Conservation (phyloP, 2,113 vertebrate genomes). For the Pomatorhinus ruficollis region DNA sequence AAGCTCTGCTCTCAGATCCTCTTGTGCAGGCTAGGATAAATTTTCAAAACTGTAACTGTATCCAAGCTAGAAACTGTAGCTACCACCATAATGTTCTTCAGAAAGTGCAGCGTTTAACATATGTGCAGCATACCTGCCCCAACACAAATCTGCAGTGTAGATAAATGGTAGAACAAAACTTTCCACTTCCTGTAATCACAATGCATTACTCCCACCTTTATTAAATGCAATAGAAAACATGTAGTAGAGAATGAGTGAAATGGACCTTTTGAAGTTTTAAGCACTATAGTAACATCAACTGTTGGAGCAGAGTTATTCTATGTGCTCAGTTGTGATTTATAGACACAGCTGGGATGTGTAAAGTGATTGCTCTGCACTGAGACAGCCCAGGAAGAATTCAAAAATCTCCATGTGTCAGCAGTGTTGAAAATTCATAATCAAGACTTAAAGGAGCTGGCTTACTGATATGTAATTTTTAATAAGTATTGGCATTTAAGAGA, state of each 20-base stretch:
- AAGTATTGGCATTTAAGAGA: neutral
- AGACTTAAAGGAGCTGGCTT: neutral
- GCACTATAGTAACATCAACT: neutral
- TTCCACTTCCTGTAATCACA: neutral
- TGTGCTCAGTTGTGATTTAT: neutral
- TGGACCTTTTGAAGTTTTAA: neutral
- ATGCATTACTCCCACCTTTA: neutral
- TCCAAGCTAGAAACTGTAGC: neutral
- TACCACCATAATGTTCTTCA: neutral
- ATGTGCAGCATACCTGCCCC: neutral
- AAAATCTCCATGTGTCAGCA: slow-evolving; percentile 50
- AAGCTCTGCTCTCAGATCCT: neutral
- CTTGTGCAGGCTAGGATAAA: neutral
- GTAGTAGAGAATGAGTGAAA: neutral
- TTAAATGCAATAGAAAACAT: neutral
- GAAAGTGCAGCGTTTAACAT: neutral
- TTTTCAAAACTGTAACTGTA: neutral
- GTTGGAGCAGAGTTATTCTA: neutral
- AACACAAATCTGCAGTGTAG: neutral
- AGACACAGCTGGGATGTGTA: neutral
- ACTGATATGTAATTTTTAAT: neutral
- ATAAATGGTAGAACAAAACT: neutral
- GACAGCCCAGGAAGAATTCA: slow-evolving; percentile 18
- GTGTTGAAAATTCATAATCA: neutral
- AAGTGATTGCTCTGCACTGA: slow-evolving; percentile 31